Base-by-base conservation (phyloP, 2,888 invertebrate species). In the Phyto melanocephala region DNA sequence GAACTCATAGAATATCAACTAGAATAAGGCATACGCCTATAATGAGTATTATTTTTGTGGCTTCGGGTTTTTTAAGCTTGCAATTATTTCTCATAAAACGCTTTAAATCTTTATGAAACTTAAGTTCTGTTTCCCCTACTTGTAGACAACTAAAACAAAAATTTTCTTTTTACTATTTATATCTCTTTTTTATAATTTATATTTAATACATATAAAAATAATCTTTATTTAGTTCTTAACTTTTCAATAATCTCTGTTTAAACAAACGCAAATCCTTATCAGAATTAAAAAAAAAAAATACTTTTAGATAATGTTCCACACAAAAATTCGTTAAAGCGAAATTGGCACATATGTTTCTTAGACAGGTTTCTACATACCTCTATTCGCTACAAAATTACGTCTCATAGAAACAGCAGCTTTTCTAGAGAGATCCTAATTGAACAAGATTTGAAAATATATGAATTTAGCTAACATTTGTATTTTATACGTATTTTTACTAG, bases 401-500 rank as follows among this genome's bases (percentile, higher is more conserved):
- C 20, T 63, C 60, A 40, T 70, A 52, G 13, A 80, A 80, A 75
- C 62, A 80, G 75, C 75, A 70, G 76, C 70, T 63, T 68, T 62
- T 54, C 60, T 58, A 11, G 54, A 76, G 68, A 63, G 35, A 50
- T 63, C 35, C 37, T 40, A 47, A n/a, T 42, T 65, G 10, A 20
- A 8, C 50, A 33, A 60, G 42, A 67, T 67, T 56, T 47, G 8
- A 22, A 45, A 37, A n/a, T 45, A 24, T 58, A 17, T 58, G 24
- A 1, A 63, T 50, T 45, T 65, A 50, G 28, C 6, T n/a, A 76
- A 52, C 15, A 63, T 52, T 52, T 62, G 13, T 72, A 33, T 20
- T 52, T 24, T 24, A 35, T 79, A 65, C 8, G 50, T 79, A 72
- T 72, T 72, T 85, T 65, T 84, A 45, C 54, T 40, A 78, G 76